Evolutionary conservation across 2,113 vertebrate species (phyloP), one percentile per base, ranked within the genome.

Genomic region (Campylomormyrus tamandua): DNA sequence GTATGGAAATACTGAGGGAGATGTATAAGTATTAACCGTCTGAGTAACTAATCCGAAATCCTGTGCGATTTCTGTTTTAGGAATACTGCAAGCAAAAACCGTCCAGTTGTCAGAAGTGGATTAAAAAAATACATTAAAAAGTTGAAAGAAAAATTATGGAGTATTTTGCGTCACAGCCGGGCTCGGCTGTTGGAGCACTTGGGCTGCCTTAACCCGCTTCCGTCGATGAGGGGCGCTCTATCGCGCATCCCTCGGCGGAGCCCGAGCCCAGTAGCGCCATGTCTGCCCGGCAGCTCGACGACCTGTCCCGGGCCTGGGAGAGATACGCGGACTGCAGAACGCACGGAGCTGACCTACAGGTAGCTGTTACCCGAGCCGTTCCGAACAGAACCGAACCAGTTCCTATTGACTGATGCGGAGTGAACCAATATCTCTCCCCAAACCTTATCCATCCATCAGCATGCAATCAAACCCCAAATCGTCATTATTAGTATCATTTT

Each of bases 311-410:
- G 50, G 94, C 95, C 56, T 96, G 96, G 96, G 96, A 96, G 77
- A 96, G 94, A 85, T 96, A 96, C 90, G 95, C 95, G 94, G 95
- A 96, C 90, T 95, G 94, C 88, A 93, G 95, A 19, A 91, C 95
- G 31, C 96, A 96, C 83, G 96, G 95, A 93, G 95, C 95, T 3
- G 95, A 96, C 91, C 92, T 95, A 90, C 95, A 96, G 96, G 96
- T 96, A 94, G 88, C 91, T 87, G 39, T 27, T 50, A 17, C 86
- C 35, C 17, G 39, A 52, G 4, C 48, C 85, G 9, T 85, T 48
- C n/a, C 9, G n/a, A 66, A 66, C 24, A 10, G n/a, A 31, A 31
- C n/a, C 62, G n/a, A 70, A 27, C 62, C 74, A 39, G 35, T 39
- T 80, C 35, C 31, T 3, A 42, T 19, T 35, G 74, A 80, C 35